Base-by-base conservation (phyloP, 1,140 invertebrate species). In the Drosophila neocordata region DNA sequence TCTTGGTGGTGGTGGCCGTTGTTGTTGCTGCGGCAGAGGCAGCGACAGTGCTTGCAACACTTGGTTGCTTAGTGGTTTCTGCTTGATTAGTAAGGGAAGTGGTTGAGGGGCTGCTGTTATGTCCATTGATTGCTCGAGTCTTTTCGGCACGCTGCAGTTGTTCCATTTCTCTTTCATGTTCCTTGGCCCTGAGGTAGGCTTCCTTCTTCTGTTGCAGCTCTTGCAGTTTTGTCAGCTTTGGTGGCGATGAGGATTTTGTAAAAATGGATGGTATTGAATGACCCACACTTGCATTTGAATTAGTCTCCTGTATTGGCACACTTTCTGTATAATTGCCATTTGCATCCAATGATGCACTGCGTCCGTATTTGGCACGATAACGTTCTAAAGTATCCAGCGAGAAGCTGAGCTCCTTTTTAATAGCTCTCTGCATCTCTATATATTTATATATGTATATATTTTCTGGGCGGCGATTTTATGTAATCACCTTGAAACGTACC, bases 371-470 rank as follows among this genome's bases (percentile, higher is more conserved):
- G 56, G 83, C 84, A 9, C 83, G 41, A 55, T 89, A 89, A 22
- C 84, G 84, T 37, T 88, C 83, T 59, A 88, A 69, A 11, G 83
- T 88, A 35, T 88, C 84, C 73, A 88, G 69, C 56, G 83, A 88
- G 69, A 88, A 88, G 67, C 83, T 88, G 5, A 88, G 73, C 73
- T 89, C 83, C 65, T 88, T 88, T 65, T 88, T 88, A 12, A 88
- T 62, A 18, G 69, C 78, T 65, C 77, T 88, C 69, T 87, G 83
- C 83, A 87, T 84, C 35, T 59, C 65, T 37, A 51, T 35, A 24
- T 69, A 31, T 4, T 31, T n/a, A 18, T 31, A 8, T 37, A 27
- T 18, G 15, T 57, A 20, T 51, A 51, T 55, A 48, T 48, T 48
- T 48, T 48, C 41, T 48, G 41, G 41, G 41, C 41, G 41, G 41